These are phyloP conservation scores for Barnardius zonarius DNA, from an alignment of 2,113 vertebrate genomes.

Conservation along the genomic window DNA sequence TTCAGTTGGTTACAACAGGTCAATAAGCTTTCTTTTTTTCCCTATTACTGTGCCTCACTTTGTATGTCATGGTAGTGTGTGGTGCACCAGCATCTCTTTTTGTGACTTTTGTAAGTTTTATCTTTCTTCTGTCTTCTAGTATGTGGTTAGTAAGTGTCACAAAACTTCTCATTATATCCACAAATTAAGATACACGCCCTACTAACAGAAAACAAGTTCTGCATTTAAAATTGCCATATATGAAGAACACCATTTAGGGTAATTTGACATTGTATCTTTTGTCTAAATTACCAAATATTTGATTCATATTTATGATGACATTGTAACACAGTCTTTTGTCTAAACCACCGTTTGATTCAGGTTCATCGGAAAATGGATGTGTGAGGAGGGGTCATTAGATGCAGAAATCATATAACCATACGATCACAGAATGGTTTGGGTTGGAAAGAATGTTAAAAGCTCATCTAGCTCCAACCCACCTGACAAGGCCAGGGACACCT, in stretches of 20 bases:
- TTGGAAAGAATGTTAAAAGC: not conserved
- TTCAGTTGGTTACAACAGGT: not conserved
- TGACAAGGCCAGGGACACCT: not conserved
- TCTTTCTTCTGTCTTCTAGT: not conserved
- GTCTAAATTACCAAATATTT: rapidly evolving
- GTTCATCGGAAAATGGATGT: not conserved
- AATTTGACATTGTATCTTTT: rapidly evolving
- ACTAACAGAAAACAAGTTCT: not conserved
- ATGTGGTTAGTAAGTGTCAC: not conserved
- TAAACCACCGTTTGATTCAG: rapidly evolving
- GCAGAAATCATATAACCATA: not conserved
- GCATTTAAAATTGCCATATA: not conserved
- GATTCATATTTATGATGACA: rapidly evolving
- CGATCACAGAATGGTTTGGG: not conserved
- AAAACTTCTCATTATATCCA: not conserved
- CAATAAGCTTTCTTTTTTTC: too few relatives aligned
- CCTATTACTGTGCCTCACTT: not conserved
- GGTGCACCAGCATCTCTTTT: not conserved
- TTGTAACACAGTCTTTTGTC: rapidly evolving
- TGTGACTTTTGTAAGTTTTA: not conserved
- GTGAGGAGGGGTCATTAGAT: not conserved
- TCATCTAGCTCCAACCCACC: not conserved
- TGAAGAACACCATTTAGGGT: rapidly evolving
- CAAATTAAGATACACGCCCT: not conserved
- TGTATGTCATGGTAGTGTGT: rapidly evolving